These are phyloP conservation scores for Meiosimyza platycephala DNA, from an alignment of 2,888 invertebrate genomes.

Conservation along the genomic window DNA sequence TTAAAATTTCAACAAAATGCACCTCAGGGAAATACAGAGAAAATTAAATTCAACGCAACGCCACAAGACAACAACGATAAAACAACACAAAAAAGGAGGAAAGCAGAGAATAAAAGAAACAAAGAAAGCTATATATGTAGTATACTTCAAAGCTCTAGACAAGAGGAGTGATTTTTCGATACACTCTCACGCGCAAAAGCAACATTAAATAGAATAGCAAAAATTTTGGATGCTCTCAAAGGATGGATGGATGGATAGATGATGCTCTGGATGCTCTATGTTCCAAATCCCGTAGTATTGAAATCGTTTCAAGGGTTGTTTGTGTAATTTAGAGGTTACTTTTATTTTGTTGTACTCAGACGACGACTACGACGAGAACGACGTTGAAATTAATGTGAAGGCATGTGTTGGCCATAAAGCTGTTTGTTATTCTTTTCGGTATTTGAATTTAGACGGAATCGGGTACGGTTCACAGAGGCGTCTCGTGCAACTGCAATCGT, in stretches of 20 bases:
- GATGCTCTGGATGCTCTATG: background rate
- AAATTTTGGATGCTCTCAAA: background rate
- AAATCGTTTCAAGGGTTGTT: slow-evolving; percentile 21
- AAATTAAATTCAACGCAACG: slow-evolving; percentile 14
- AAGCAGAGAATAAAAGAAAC: background rate
- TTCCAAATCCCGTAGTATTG: slow-evolving; percentile 2
- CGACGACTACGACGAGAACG: background rate
- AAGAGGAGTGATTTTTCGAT: too few relatives aligned
- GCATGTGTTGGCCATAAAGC: slow-evolving; percentile 39
- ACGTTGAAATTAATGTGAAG: slow-evolving; percentile 38
- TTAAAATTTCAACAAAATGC: slow-evolving; percentile 64
- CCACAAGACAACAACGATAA: background rate
- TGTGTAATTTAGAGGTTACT: slow-evolving; percentile 1
- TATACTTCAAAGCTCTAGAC: background rate
- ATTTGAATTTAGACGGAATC: slow-evolving; percentile 31
- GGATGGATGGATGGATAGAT: background rate
- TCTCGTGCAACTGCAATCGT: background rate
- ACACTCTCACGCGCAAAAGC: background rate
- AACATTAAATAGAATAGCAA: background rate
- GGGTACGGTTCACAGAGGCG: slow-evolving; percentile 14
- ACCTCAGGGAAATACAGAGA: slow-evolving; percentile 62
- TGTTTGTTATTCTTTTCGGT: slow-evolving; percentile 28
- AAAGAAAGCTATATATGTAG: background rate
- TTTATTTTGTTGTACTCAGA: slow-evolving; percentile 7
- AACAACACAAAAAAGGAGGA: background rate